Conservation (phyloP, 2,113 vertebrate species). For the Tinamus guttatus region DNA sequence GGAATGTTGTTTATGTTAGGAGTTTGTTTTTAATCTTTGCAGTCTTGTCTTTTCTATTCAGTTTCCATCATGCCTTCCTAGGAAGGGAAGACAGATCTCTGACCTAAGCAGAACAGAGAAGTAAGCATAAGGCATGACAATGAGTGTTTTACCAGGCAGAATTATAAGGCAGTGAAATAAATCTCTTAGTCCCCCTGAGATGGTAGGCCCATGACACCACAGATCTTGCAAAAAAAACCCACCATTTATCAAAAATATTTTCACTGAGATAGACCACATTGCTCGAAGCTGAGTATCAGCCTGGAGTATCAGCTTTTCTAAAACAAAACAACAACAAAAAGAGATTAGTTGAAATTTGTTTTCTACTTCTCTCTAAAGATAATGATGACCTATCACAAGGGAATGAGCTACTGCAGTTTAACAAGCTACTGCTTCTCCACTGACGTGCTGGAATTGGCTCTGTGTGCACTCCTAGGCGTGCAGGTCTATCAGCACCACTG, state of each 20-base stretch:
- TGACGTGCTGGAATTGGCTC: not conserved
- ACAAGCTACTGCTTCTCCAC: rapidly evolving
- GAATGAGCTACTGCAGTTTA: not conserved
- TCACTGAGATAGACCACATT: not conserved
- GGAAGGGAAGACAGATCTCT: not conserved
- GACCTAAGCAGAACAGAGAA: not conserved
- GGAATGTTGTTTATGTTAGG: not conserved
- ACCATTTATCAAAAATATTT: not conserved
- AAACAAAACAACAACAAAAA: not conserved
- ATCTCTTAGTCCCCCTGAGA: not conserved
- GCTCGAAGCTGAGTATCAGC: not conserved
- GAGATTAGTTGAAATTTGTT: not conserved
- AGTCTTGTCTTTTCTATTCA: not conserved
- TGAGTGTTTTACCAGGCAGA: not conserved
- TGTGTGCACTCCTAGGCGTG: not conserved
- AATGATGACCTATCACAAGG: not conserved
- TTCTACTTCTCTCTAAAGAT: not conserved
- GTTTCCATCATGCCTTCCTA: not conserved
- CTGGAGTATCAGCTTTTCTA: not conserved
- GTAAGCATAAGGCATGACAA: not conserved
- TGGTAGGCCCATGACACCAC: not conserved
- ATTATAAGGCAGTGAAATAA: not conserved
- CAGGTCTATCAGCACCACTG: rapidly evolving
- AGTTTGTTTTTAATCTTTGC: not conserved
- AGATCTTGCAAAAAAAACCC: not conserved